A percentile compares a stretch with the other conserved stretches of the same genome.
Evolutionary conservation across 1,140 invertebrate species (phyloP).

Genomic region (Oryctes rhinoceros): DNA sequence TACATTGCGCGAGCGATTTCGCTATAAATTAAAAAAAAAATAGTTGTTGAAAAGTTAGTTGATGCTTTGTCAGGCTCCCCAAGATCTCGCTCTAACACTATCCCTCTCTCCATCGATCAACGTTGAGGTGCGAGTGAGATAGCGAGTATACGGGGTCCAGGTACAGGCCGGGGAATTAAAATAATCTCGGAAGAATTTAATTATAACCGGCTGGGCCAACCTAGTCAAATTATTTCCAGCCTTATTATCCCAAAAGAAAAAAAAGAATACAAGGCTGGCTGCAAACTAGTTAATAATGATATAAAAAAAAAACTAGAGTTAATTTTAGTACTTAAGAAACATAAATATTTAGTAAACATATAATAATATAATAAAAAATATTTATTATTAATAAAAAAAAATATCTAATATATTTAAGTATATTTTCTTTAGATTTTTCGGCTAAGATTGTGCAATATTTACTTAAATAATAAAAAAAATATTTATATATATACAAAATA

Average conservation of each 20-base stretch:
- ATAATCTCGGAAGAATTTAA: not conserved
- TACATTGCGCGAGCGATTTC: conserved; percentile 51
- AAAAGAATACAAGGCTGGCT: conserved; percentile 39
- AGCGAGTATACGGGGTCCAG: conserved; percentile 31
- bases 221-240: conserved; percentile 61
- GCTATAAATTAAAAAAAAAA: conserved; percentile 51
- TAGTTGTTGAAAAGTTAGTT: conserved; percentile 59
- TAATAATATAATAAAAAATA: conserved; percentile 53
- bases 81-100: not conserved
- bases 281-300: conserved; percentile 58
- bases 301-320: conserved; percentile 57
- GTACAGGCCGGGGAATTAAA: conserved; percentile 45
- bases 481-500: conserved; percentile 34
- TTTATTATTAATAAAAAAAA: conserved; percentile 51
- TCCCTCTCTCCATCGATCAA: not conserved
- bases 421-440: conserved; percentile 52
- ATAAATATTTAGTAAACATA: conserved; percentile 55
- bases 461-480: conserved; percentile 43
- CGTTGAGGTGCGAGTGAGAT: not conserved
- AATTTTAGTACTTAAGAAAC: conserved; percentile 47
- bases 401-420: conserved; percentile 57
- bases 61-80: conserved; percentile 54
- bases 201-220: conserved; percentile 56
- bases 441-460: conserved; percentile 60
- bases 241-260: conserved; percentile 27